phyloP scores from a whole-genome alignment of 30 jellyfish, hydroid and myxozoan genomes.

The Aurelia sp. region DNA sequence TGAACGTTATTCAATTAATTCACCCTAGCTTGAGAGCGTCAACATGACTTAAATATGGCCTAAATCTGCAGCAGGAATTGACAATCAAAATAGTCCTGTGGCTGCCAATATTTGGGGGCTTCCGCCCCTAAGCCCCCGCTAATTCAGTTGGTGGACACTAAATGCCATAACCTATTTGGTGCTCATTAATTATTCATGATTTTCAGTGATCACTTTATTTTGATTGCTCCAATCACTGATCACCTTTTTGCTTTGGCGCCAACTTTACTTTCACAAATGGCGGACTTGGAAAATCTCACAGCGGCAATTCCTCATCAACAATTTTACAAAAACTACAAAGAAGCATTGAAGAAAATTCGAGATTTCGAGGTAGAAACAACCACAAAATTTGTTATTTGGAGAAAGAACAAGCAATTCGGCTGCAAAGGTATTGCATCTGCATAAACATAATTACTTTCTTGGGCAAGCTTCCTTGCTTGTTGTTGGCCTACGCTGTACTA shows the following conservation, averaged over 20 bases:
- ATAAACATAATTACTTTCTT: neutral
- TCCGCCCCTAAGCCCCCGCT: too few relatives aligned
- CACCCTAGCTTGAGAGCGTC: too few relatives aligned
- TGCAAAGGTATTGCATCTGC: constrained; percentile 24
- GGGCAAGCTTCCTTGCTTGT: neutral
- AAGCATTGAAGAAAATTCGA: constrained; percentile 8
- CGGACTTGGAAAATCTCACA: constrained; percentile 27
- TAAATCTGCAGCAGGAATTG: too few relatives aligned
- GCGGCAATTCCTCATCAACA: constrained; percentile 4
- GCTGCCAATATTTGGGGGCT: too few relatives aligned
- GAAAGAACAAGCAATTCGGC: constrained; percentile 22
- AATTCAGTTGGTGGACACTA: too few relatives aligned
- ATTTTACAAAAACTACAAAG: constrained; percentile 13
- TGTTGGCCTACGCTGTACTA: too few relatives aligned
- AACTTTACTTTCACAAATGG: constrained; percentile 20
- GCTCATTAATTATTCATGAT: too few relatives aligned
- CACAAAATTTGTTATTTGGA: constrained; percentile 34
- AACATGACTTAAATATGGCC: too few relatives aligned
- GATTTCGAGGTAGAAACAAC: constrained; percentile 31
- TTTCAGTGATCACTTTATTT: too few relatives aligned
- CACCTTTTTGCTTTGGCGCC: constrained; percentile 17
- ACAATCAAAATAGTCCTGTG: too few relatives aligned
- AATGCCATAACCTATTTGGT: too few relatives aligned
- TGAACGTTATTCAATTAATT: too few relatives aligned
- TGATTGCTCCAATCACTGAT: constrained; percentile 35